These are phyloP conservation scores for Drosophila lacicola DNA, from an alignment of 2,888 invertebrate genomes.

Conservation along the genomic window DNA sequence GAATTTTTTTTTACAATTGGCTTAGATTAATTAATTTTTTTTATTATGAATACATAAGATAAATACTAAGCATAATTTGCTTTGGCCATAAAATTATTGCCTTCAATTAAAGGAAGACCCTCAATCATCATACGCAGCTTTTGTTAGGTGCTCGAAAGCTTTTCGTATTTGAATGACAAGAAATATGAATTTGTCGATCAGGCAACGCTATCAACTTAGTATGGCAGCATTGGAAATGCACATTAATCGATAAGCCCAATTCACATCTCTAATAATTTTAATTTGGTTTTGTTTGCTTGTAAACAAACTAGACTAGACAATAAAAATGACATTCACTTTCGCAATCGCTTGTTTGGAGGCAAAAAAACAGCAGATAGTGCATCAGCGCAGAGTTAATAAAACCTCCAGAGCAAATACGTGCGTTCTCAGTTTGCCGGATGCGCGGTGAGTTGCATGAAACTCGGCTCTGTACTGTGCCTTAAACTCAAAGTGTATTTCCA, in stretches of 20 bases:
- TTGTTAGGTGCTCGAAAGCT: not conserved
- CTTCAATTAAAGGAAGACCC: not conserved
- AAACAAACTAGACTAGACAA: not conserved
- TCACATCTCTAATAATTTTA: slow-evolving; percentile 8
- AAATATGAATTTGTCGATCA: not conserved
- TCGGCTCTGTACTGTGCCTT: not conserved
- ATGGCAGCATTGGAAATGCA: not conserved
- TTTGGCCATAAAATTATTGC: not conserved
- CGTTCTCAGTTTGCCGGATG: not conserved
- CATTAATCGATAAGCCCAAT: not conserved
- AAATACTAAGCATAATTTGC: not conserved
- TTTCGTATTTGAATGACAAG: not conserved
- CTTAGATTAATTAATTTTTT: not conserved
- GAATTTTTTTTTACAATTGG: not conserved
- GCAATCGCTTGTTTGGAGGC: not conserved
- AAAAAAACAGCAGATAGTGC: not conserved
- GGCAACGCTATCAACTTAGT: not conserved
- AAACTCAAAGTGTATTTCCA: not conserved
- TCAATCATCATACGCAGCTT: not conserved
- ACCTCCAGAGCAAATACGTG: not conserved
- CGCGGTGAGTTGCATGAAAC: not conserved
- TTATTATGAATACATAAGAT: not conserved
- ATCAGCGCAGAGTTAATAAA: not conserved
- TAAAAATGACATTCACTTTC: slow-evolving; percentile 4
- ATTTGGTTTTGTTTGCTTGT: not conserved